phyloP scores from a whole-genome alignment of 2,113 vertebrate genomes.

The Chloropsis cyanopogon region DNA sequence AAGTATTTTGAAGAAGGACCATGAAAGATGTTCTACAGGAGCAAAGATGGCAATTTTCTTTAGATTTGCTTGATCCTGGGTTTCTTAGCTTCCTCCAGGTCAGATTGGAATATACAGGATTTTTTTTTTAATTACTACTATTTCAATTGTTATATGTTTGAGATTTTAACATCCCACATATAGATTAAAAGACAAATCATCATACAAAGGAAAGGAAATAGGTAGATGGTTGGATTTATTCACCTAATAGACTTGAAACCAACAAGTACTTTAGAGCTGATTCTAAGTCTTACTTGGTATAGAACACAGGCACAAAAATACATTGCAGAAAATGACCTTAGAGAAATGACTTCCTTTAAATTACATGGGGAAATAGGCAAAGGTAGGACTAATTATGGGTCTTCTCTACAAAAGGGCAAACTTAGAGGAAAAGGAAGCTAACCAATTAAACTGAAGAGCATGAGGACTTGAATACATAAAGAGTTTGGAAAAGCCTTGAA shows the following conservation, averaged over 20 bases:
- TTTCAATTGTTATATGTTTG: background rate
- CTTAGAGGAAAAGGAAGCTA: background rate
- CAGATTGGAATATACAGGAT: rapidly evolving
- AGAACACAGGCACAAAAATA: background rate
- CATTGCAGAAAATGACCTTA: background rate
- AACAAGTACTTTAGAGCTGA: background rate
- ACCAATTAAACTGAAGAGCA: background rate
- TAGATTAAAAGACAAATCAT: background rate
- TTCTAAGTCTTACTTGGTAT: background rate
- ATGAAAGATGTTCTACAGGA: background rate
- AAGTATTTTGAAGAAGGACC: background rate
- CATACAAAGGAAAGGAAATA: background rate
- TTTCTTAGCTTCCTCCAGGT: background rate
- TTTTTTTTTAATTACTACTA: background rate
- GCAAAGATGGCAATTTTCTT: background rate
- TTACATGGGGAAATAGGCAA: background rate
- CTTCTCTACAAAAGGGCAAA: background rate
- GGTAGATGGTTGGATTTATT: background rate
- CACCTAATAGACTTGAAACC: background rate
- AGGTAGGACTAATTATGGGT: background rate
- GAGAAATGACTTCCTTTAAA: background rate
- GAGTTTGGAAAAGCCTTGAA: background rate
- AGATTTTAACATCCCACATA: background rate
- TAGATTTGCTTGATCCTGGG: background rate
- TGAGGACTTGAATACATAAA: background rate